phyloP scores from a whole-genome alignment of 2,888 invertebrate genomes.

The Linyphia triangularis region DNA sequence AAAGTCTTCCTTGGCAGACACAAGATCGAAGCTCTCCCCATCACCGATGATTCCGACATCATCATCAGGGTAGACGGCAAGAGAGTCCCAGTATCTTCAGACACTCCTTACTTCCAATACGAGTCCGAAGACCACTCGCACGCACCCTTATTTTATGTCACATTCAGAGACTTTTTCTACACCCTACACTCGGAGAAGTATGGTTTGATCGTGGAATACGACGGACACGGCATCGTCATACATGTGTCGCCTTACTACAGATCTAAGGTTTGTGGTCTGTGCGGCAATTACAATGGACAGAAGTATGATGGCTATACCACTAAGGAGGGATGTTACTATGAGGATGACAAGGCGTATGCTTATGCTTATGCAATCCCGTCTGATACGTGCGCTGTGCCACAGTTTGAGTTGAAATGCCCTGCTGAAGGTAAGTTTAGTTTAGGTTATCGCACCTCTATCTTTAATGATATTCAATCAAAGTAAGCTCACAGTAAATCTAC shows the following conservation, averaged over 20 bases:
- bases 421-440: constrained; percentile 43
- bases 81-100: constrained; percentile 45
- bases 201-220: constrained; percentile 70
- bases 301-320: constrained; percentile 76
- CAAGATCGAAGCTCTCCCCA: constrained; percentile 76
- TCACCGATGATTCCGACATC: constrained; percentile 67
- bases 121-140: constrained; percentile 1
- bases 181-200: constrained; percentile 69
- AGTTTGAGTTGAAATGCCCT: constrained; percentile 47
- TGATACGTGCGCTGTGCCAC: constrained; percentile 68
- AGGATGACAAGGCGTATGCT: constrained; percentile 71
- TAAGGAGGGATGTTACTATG: constrained; percentile 75
- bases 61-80: constrained; percentile 67
- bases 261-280: constrained; percentile 77
- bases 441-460: too few species aligned
- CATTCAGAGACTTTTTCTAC: constrained; percentile 66
- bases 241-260: constrained; percentile 76
- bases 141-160: constrained; percentile 55
- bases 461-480: too few species aligned
- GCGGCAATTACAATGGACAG: constrained; percentile 78
- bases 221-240: constrained; percentile 64
- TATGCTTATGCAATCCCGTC: constrained; percentile 76
- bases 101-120: constrained; percentile 63
- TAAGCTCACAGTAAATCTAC: too few species aligned
- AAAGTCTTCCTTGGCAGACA: constrained; percentile 76